phyloP scores from a whole-genome alignment of 2,113 vertebrate genomes.

The Protobothrops flavoviridis region DNA sequence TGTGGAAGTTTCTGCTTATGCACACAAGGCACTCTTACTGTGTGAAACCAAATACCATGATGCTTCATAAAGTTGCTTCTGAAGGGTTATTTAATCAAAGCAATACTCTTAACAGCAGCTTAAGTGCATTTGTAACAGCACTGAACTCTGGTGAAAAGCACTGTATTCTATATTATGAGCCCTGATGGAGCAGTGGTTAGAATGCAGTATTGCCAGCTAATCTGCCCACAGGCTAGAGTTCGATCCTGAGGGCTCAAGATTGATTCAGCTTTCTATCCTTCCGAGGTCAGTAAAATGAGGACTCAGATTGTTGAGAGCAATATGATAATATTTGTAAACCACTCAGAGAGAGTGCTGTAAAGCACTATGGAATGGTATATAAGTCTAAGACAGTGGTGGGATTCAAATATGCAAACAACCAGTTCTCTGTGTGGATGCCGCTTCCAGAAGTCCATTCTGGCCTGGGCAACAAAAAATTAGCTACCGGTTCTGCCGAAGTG shows the following conservation, averaged over 20 bases:
- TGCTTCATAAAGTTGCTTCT: neutral
- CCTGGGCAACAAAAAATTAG: no score
- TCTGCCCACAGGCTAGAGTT: neutral
- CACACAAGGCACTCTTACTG: neutral
- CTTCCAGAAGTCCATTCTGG: no score
- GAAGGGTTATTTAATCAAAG: neutral
- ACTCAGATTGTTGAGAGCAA: no score
- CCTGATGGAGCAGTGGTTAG: neutral
- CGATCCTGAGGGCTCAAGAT: neutral
- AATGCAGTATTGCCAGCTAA: neutral
- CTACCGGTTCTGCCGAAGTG: no score
- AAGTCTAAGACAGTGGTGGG: neutral
- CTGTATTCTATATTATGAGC: neutral
- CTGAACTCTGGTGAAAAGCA: neutral
- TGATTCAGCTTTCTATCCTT: neutral
- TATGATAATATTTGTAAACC: neutral
- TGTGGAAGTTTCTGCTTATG: neutral
- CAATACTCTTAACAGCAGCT: neutral
- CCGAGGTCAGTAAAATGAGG: neutral
- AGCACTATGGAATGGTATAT: neutral
- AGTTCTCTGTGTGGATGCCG: no score
- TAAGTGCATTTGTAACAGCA: neutral
- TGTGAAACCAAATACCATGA: neutral
- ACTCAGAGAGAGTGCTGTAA: neutral
- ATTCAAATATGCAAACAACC: no score